These are phyloP conservation scores for Hyles vespertilio DNA, from an alignment of 1,140 invertebrate species.

Conservation along the genomic window DNA sequence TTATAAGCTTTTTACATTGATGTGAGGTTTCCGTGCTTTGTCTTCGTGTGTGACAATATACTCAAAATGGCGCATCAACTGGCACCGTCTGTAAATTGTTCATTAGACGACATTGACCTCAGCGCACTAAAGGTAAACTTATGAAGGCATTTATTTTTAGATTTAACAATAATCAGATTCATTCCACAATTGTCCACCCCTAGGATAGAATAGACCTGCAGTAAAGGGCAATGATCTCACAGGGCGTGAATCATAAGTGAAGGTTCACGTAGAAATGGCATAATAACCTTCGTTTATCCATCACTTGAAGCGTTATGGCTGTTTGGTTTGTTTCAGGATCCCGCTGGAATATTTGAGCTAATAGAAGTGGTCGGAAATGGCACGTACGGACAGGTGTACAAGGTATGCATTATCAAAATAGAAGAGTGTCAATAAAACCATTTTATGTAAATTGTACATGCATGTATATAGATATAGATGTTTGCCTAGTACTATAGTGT, in stretches of 20 bases:
- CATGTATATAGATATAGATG: background rate
- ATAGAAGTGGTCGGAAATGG: conserved; percentile 99
- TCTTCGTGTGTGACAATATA: conserved; percentile 76
- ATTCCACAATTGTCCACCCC: background rate
- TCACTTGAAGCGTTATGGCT: conserved; percentile 37
- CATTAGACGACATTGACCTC: conserved; percentile 98
- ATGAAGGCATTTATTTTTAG: conserved; percentile 27
- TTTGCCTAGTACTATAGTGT: background rate
- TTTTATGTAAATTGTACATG: background rate
- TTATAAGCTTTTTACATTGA: conserved; percentile 66
- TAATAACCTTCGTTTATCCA: conserved; percentile 38
- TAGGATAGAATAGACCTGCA: conserved; percentile 9
- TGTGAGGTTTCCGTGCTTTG: conserved; percentile 74
- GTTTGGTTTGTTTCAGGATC: conserved; percentile 86
- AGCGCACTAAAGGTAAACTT: conserved; percentile 93
- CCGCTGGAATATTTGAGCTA: conserved; percentile 99
- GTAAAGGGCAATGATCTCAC: conserved; percentile 71
- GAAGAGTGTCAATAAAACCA: background rate
- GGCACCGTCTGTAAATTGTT: conserved; percentile 95
- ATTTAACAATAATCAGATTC: background rate
- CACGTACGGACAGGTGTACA: conserved; percentile 99
- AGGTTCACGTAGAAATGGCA: conserved; percentile 51
- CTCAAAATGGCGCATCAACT: conserved; percentile 90
- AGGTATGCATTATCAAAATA: conserved; percentile 81
- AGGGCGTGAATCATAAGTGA: conserved; percentile 71